Conservation (phyloP, 2,797 vertebrate genomes). For the Lagodon rhomboides region DNA sequence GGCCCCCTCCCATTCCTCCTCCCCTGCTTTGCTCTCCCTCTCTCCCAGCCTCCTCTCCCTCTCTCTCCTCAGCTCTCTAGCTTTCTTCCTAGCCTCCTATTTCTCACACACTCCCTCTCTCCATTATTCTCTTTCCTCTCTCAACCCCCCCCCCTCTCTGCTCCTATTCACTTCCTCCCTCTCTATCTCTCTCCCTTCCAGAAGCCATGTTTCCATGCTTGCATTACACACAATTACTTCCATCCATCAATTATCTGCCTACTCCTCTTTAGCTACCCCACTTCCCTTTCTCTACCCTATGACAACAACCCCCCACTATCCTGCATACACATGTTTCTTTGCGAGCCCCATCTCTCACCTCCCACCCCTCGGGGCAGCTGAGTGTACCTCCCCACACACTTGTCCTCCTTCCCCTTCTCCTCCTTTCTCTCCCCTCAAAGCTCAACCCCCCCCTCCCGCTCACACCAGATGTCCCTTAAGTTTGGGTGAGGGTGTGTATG, state of each 20-base stretch:
- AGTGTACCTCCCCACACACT: conserved; percentile 61
- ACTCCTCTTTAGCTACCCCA: conserved; percentile 70
- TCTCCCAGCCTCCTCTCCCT: conserved; percentile 15
- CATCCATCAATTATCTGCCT: conserved; percentile 83
- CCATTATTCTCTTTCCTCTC: conserved; percentile 53
- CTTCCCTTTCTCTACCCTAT: conserved; percentile 65
- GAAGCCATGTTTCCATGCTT: conserved; percentile 79
- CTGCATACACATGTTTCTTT: conserved; percentile 67
- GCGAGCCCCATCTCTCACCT: conserved; percentile 63
- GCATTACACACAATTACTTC: conserved; percentile 85
- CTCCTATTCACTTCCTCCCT: conserved; percentile 49
- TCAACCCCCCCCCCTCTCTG: conserved; percentile 29
- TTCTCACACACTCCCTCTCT: conserved; percentile 44
- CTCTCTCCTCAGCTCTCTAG: conserved; percentile 19
- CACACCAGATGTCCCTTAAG: conserved; percentile 84
- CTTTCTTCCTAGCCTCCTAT: conserved; percentile 39
- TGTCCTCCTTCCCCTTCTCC: conserved; percentile 28
- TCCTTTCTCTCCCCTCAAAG: conserved; percentile 29
- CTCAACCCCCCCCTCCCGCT: conserved; percentile 12
- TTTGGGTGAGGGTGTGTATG: conserved; percentile 71
- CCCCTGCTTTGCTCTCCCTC: conserved; percentile 11
- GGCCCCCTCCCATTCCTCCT: conserved; percentile 27
- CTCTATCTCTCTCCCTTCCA: conserved; percentile 64
- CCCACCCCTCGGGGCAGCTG: conserved; percentile 67
- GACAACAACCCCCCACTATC: conserved; percentile 66